Percentiles rank a stretch among this genome's conserved stretches.
These are phyloP conservation scores for Sminthurinus aureus DNA, from an alignment of 2,888 invertebrate species.

Conservation along the genomic window DNA sequence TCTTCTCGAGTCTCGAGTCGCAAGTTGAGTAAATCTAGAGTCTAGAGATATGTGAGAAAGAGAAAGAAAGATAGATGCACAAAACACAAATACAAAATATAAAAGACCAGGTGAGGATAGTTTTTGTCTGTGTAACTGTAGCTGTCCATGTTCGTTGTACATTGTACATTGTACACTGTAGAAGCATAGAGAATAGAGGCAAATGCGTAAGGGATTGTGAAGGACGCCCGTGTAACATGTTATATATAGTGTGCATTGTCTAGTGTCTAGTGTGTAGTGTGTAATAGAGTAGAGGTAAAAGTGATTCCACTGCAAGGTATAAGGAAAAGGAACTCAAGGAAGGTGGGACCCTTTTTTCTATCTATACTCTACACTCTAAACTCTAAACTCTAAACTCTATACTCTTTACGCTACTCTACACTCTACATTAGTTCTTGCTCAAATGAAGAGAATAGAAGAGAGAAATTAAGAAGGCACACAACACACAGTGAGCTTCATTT, in stretches of 20 bases:
- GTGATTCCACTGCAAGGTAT: constrained; percentile 16
- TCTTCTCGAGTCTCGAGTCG: too few relatives aligned
- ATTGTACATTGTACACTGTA: too few relatives aligned
- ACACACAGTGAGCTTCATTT: background rate
- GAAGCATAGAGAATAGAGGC: background rate
- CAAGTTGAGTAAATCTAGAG: too few relatives aligned
- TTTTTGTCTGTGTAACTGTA: constrained; percentile 3
- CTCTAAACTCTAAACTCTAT: too few relatives aligned
- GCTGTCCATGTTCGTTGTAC: too few relatives aligned
- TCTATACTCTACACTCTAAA: background rate
- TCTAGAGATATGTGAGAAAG: too few relatives aligned
- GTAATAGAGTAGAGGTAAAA: constrained; percentile 5
- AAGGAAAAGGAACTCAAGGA: constrained; percentile 1
- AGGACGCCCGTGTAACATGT: background rate
- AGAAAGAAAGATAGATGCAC: too few relatives aligned
- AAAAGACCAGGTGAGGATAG: background rate
- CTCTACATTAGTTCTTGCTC: background rate
- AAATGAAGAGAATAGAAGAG: background rate
- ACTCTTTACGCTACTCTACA: too few relatives aligned
- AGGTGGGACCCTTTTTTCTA: constrained; percentile 33
- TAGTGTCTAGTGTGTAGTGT: background rate
- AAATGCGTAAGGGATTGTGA: background rate
- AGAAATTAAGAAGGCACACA: background rate
- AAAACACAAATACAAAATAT: too few relatives aligned
- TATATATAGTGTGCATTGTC: background rate